These are phyloP conservation scores for Acinonyx jubatus DNA, from an alignment of 2,113 vertebrate species.

Conservation along the genomic window DNA sequence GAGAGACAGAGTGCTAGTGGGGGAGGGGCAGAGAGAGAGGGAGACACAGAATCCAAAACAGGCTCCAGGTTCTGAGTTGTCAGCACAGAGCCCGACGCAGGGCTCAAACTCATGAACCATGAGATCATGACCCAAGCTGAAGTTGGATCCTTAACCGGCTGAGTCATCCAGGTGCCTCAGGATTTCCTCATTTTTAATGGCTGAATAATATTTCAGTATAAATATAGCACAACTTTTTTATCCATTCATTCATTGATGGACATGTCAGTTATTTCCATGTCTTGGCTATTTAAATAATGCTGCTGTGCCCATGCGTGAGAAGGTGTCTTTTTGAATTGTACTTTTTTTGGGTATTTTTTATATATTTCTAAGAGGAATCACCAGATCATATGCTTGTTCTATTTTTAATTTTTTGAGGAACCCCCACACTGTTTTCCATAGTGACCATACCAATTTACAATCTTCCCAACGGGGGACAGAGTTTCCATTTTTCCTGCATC, in stretches of 20 bases:
- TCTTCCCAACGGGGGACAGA: not conserved
- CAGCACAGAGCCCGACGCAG: too few species aligned
- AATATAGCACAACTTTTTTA: not conserved
- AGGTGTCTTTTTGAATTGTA: not conserved
- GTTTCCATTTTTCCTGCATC: not conserved
- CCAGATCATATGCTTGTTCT: not conserved
- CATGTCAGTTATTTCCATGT: not conserved
- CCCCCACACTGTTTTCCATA: not conserved
- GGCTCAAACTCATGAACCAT: too few species aligned
- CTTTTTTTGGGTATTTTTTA: not conserved
- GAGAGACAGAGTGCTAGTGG: too few species aligned
- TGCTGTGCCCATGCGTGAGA: not conserved
- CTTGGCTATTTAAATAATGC: not conserved
- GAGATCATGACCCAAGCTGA: too few species aligned
- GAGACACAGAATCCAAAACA: too few species aligned
- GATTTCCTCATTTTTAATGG: not conserved
- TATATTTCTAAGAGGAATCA: not conserved
- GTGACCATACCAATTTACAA: not conserved
- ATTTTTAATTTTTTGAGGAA: not conserved
- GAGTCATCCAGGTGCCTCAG: not conserved
- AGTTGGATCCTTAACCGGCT: too few species aligned
- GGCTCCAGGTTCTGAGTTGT: too few species aligned
- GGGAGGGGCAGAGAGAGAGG: too few species aligned
- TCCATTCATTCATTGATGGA: not conserved
- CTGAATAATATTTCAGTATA: not conserved